Conservation (phyloP, 2,888 invertebrate genomes). For the Vesta saturnalis region DNA sequence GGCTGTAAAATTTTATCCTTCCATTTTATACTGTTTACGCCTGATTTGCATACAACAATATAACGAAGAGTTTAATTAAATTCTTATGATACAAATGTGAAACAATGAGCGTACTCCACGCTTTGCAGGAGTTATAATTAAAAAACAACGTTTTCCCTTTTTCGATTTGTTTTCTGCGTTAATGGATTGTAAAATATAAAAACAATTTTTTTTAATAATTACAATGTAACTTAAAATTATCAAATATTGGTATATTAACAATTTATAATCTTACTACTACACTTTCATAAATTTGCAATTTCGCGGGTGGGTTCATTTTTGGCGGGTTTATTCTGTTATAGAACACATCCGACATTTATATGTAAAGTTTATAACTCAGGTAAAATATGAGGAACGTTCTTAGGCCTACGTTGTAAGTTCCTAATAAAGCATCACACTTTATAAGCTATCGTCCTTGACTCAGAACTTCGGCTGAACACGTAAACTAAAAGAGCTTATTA, state of each 20-base stretch:
- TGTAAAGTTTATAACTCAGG: constrained; percentile 33
- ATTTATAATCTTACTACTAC: background rate
- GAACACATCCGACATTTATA: constrained; percentile 32
- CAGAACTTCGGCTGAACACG: constrained; percentile 15
- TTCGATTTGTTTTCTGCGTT: constrained; percentile 19
- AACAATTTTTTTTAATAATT: constrained; percentile 18
- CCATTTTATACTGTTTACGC: constrained; percentile 40
- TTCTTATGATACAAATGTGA: constrained; percentile 48
- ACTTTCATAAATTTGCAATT: constrained; percentile 26
- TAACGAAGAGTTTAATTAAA: constrained; percentile 46
- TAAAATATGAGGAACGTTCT: constrained; percentile 37
- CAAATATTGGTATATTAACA: background rate
- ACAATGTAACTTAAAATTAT: background rate
- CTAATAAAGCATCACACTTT: constrained; percentile 37
- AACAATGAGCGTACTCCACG: constrained; percentile 37
- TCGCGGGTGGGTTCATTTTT: constrained; percentile 31
- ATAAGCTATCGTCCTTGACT: constrained; percentile 35
- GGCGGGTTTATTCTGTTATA: constrained; percentile 30
- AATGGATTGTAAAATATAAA: constrained; percentile 26
- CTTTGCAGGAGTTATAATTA: constrained; percentile 32
- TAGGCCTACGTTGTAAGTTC: constrained; percentile 34
- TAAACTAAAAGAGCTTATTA: constrained; percentile 14
- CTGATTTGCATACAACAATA: constrained; percentile 44
- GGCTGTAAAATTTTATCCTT: constrained; percentile 40
- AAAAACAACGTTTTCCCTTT: constrained; percentile 28